phyloP scores from a whole-genome alignment of 2,113 vertebrate genomes.

The rat (Rattus norvegicus) region GRCr8 NC_086023.1:64418501-64419000 shows the following conservation, averaged over 20 bases:
- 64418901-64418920: neutral
- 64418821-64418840: slow-evolving; percentile 51
- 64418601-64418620: neutral
- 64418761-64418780: slow-evolving; percentile 63
- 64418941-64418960: too few species aligned
- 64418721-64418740: slow-evolving; percentile 1
- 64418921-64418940: neutral
- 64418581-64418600: slow-evolving; percentile 23
- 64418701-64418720: slow-evolving; percentile 29
- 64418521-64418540: slow-evolving; percentile 44
- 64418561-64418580: slow-evolving; percentile 27
- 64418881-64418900: neutral
- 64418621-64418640: slow-evolving; percentile 26
- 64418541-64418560: slow-evolving; percentile 38
- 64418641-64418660: slow-evolving; percentile 33
- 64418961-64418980: too few species aligned
- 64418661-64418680: slow-evolving; percentile 56
- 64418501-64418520: slow-evolving; percentile 48
- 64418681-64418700: slow-evolving; percentile 54
- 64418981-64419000: too few species aligned
- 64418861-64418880: neutral
- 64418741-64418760: slow-evolving; percentile 53
- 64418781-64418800: slow-evolving; percentile 44
- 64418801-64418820: slow-evolving; percentile 51
- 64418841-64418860: neutral